Evolutionary conservation across 2,113 vertebrate genomes (phyloP).

Genomic region (Cathartes aura): DNA sequence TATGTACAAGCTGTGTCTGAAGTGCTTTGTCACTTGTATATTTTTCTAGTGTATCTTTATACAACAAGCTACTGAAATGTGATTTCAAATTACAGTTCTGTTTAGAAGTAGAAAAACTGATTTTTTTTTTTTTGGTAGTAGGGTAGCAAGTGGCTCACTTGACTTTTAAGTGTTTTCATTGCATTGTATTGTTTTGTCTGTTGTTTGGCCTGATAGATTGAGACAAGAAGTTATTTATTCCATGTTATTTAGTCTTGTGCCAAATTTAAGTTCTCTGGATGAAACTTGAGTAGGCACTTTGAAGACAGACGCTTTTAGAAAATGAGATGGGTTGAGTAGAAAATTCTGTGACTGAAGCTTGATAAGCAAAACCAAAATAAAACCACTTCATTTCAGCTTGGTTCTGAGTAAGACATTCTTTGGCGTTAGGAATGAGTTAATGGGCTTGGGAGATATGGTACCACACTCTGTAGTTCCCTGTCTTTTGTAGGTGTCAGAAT

Average conservation of each 20-base stretch:
- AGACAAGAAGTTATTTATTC: neutral
- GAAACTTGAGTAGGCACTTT: neutral
- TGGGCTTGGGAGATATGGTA: too few relatives aligned
- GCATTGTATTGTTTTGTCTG: neutral
- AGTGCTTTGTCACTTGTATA: neutral
- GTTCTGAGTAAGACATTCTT: neutral
- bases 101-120: neutral
- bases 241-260: neutral
- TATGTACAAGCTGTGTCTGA: slow-evolving; percentile 71
- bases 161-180: neutral
- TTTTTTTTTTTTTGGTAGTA: neutral
- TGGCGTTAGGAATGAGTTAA: neutral
- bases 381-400: neutral
- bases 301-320: neutral
- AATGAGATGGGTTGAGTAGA: neutral
- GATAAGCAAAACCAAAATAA: neutral
- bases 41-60: neutral
- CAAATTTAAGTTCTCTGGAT: neutral
- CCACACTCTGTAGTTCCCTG: neutral
- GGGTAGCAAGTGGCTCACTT: neutral
- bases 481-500: neutral
- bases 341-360: neutral
- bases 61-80: neutral
- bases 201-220: neutral
- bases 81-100: neutral